Conservation (phyloP, 2,113 vertebrate genomes). For the Chionis minor region DNA sequence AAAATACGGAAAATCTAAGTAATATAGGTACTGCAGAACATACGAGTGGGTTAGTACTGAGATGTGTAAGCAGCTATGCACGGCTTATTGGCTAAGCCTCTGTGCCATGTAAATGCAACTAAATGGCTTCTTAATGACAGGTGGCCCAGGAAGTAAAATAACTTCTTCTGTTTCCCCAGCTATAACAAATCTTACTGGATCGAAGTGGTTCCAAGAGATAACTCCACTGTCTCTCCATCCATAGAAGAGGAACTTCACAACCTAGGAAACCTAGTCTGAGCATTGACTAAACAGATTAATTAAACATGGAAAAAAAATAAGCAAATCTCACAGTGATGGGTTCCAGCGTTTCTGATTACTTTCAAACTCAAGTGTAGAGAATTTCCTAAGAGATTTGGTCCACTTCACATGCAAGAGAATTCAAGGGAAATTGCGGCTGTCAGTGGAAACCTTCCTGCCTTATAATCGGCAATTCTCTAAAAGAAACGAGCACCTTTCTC, state of each 20-base stretch:
- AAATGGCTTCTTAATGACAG: not conserved
- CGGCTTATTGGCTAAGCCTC: not conserved
- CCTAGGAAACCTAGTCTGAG: not conserved
- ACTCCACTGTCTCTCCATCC: not conserved
- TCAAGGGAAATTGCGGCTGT: not conserved
- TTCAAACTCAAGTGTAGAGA: not conserved
- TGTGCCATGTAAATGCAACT: not conserved
- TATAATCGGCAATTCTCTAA: fast-evolving
- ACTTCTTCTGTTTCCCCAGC: not conserved
- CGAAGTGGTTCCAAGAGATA: not conserved
- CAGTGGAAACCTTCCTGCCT: not conserved
- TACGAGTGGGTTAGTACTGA: not conserved
- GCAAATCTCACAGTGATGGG: fast-evolving
- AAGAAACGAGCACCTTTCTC: not conserved
- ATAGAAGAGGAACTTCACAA: not conserved
- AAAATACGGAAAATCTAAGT: not conserved
- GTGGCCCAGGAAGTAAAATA: not conserved
- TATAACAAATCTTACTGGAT: not conserved
- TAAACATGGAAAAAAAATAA: not conserved
- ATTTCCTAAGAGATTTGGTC: not conserved
- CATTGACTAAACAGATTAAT: not conserved
- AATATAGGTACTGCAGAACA: not conserved
- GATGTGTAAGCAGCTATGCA: not conserved
- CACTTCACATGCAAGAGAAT: not conserved
- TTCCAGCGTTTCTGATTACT: not conserved